These are phyloP conservation scores for Macquaria australasica DNA, from an alignment of 2,113 vertebrate species.

Conservation along the genomic window DNA sequence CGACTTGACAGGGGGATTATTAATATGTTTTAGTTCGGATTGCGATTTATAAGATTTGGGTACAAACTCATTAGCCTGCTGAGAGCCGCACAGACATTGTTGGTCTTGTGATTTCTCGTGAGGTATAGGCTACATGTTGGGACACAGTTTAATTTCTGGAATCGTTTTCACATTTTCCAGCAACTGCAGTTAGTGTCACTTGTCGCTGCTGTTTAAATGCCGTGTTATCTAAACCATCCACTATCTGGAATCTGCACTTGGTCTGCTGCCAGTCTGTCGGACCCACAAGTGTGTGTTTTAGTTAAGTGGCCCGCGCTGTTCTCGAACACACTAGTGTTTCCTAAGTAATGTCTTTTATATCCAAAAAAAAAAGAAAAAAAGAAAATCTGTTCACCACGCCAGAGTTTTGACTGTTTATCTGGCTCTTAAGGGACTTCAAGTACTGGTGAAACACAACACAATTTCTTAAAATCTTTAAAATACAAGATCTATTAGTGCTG, in stretches of 20 bases:
- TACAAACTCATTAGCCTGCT: neutral
- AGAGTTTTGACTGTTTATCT: neutral
- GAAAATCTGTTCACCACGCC: neutral
- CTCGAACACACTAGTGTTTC: neutral
- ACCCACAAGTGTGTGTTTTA: slow-evolving; percentile 7
- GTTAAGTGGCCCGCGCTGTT: neutral
- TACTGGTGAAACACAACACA: neutral
- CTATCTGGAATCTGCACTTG: slow-evolving; percentile 37
- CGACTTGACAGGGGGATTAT: neutral
- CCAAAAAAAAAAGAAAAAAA: too few species aligned
- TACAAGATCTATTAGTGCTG: neutral
- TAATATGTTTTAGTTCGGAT: neutral
- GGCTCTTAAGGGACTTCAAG: neutral
- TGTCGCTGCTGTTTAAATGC: slow-evolving; percentile 35
- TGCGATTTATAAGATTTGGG: neutral
- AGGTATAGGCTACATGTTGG: neutral
- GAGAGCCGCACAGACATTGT: neutral
- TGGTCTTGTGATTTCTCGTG: neutral
- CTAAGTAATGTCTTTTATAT: neutral
- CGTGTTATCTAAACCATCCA: slow-evolving; percentile 22
- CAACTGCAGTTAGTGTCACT: slow-evolving; percentile 14
- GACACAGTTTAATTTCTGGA: slow-evolving; percentile 22
- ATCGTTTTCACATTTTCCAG: slow-evolving; percentile 5
- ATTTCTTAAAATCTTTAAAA: neutral
- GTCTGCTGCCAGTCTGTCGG: slow-evolving; percentile 1